A percentile compares a stretch with the other conserved stretches of the same genome.
Evolutionary conservation across 2,797 vertebrate genomes (phyloP).

Genomic region (Adelosebastes latens): DNA sequence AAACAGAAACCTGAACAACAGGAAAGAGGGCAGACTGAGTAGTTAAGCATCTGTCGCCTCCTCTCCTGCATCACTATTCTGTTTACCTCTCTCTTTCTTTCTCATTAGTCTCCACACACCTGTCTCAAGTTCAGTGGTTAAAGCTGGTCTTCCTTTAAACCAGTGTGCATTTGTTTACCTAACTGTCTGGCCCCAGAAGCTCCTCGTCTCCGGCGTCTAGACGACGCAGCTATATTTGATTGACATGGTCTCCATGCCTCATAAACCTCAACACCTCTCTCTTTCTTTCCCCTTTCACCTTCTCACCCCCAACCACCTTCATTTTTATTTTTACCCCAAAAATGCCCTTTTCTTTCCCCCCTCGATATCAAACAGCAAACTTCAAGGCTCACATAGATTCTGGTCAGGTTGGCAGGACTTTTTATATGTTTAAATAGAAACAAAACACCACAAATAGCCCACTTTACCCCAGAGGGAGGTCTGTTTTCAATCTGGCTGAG

Average conservation of each 20-base stretch:
- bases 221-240: conserved; percentile 62
- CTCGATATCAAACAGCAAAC: background rate
- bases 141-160: conserved; percentile 15
- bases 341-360: background rate
- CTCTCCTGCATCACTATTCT: conserved; percentile 2
- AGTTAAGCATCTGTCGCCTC: conserved; percentile 14
- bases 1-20: conserved; percentile 43
- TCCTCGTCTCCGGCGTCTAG: conserved; percentile 61
- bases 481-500: conserved; percentile 51
- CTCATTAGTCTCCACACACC: conserved; percentile 44
- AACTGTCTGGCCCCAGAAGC: conserved; percentile 54
- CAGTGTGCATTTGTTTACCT: conserved; percentile 63
- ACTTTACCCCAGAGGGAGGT: conserved; percentile 22
- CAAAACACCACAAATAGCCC: conserved; percentile 42
- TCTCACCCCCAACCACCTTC: background rate
- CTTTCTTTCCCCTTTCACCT: background rate
- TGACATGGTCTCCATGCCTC: conserved; percentile 59
- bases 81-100: conserved; percentile 26
- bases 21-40: conserved; percentile 54
- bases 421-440: conserved; percentile 53
- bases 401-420: conserved; percentile 26
- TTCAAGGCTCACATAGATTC: conserved; percentile 21
- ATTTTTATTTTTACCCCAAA: conserved; percentile 16
- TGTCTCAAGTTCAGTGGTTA: conserved; percentile 52
- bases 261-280: conserved; percentile 59